Conservation (phyloP, 2,797 vertebrate species). For the Cossypha niveicapilla region DNA sequence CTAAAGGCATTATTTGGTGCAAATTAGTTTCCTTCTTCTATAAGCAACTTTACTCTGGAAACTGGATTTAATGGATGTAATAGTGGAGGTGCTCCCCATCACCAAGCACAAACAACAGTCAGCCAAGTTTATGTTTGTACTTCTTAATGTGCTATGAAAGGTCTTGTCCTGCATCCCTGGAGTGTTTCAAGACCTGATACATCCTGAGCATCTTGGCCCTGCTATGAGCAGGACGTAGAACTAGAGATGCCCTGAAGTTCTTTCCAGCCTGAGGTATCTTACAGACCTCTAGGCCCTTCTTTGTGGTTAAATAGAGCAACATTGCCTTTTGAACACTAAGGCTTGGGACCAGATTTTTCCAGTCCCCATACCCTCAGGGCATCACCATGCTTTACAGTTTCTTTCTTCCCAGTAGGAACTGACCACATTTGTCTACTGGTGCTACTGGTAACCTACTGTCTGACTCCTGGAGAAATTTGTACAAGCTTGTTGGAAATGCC, state of each 20-base stretch:
- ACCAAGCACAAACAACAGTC: neutral
- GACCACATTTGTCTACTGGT: neutral
- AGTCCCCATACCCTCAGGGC: neutral
- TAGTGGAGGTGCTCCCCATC: neutral
- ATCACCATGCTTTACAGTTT: neutral
- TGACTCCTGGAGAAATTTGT: neutral
- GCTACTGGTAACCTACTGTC: neutral
- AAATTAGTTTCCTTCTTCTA: neutral
- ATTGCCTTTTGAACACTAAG: neutral
- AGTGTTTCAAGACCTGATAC: neutral
- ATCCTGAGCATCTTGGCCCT: neutral
- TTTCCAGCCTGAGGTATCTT: neutral
- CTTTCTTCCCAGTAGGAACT: neutral
- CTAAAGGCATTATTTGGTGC: neutral
- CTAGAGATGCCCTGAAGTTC: neutral
- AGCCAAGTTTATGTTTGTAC: neutral
- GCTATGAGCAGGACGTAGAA: neutral
- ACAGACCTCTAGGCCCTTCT: neutral
- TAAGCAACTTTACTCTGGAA: neutral
- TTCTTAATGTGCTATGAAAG: neutral
- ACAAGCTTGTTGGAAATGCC: neutral
- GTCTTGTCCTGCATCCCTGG: neutral
- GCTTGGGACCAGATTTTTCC: neutral
- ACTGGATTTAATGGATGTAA: neutral
- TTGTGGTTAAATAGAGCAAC: neutral